Conservation (phyloP, 2,888 invertebrate species). For the Epinotia ramella region DNA sequence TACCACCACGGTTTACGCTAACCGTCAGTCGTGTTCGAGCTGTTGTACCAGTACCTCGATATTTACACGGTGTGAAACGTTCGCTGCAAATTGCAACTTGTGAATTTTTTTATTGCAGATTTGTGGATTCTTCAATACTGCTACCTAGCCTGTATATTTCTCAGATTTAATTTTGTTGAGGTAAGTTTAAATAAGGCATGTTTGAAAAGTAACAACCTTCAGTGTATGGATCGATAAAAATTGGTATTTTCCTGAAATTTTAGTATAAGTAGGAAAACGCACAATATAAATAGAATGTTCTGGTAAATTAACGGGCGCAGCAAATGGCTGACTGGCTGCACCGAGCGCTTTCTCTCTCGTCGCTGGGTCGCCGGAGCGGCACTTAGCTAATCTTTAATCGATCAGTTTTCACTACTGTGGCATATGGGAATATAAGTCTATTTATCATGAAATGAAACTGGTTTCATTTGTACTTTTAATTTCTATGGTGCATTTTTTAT, state of each 20-base stretch:
- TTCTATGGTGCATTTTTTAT: neutral
- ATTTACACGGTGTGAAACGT: constrained; percentile 58
- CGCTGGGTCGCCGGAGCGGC: constrained; percentile 49
- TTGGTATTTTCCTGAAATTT: constrained; percentile 15
- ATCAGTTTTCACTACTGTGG: constrained; percentile 36
- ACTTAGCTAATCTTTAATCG: constrained; percentile 33
- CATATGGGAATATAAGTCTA: constrained; percentile 32
- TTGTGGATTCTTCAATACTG: constrained; percentile 53
- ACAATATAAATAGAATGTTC: constrained; percentile 49
- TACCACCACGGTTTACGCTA: constrained; percentile 68
- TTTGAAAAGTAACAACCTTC: neutral
- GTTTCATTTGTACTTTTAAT: neutral
- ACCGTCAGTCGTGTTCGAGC: constrained; percentile 78
- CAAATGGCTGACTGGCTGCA: constrained; percentile 77
- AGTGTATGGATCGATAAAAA: neutral
- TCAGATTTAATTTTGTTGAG: constrained; percentile 52
- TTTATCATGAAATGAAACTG: neutral
- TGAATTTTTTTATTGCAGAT: constrained; percentile 73
- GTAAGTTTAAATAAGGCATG: constrained; percentile 62
- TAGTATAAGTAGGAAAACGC: constrained; percentile 18
- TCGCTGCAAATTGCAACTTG: constrained; percentile 58
- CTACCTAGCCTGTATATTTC: constrained; percentile 14
- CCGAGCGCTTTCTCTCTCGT: constrained; percentile 73
- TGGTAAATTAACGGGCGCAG: constrained; percentile 56
- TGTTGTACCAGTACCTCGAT: constrained; percentile 62